Base-by-base conservation (phyloP, 1,140 invertebrate species). In the Mizuhopecten yessoensis region DNA sequence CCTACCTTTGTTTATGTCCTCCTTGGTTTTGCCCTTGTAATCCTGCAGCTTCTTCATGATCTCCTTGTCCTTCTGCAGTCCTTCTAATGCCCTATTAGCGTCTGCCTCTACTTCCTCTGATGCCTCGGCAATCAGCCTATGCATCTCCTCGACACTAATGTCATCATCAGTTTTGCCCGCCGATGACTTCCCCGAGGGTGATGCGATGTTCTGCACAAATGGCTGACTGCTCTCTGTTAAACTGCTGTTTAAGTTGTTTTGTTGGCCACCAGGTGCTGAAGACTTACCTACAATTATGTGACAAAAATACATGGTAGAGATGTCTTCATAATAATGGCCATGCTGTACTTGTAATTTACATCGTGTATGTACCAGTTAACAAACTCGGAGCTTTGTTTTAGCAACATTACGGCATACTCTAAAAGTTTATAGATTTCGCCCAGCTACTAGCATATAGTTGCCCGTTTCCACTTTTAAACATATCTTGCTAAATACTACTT, bases 61-160 rank as follows among this genome's bases (percentile, higher is more conserved):
- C 86, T 95, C 94, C 36, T 96, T 95, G 90, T 96, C 95, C 86
- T 95, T 94, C 88, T 95, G 42, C 29, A 96, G 91, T 89, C 93
- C 95, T 36, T 93, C 91, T n/a, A 96, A 34, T 9, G 95, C 95
- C 86, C 92, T 93, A 86, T 94, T 88, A 10, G 95, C 95, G 91
- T 96, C 96, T 11, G 93, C 11, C 89, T 96, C 95, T 89, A 95
- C 86, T 75, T 96, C 94, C 33, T 92, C 57, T n/a, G 95, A 94
- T n/a, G 94, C 94, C 75, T 94, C 88, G 33, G 89, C 92, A 39
- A 96, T 94, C 45, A 96, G 88, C 29, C 87, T 91, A 45, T 95
- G 93, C 33, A 96, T 93, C 88, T 96, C 96, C 23, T 94, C 93
- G 39, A 94, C n/a, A 87, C 92, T 94, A 13, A 94, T 91, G 17